These are phyloP conservation scores for Eucriotettix oculatus DNA, from an alignment of 2,888 invertebrate species.

Conservation along the genomic window DNA sequence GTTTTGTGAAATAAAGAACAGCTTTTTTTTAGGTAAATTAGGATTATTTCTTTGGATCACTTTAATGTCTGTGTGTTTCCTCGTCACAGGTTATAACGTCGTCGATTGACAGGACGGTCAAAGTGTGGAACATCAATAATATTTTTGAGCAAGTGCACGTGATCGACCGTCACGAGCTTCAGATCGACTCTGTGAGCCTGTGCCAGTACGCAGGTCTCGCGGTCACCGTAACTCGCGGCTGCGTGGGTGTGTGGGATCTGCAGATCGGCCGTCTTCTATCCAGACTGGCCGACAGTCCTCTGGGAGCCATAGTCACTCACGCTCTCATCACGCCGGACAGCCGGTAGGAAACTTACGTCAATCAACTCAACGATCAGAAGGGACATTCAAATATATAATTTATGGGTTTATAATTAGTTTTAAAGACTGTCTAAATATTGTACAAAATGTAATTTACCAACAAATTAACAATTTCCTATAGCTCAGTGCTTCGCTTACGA, in stretches of 20 bases:
- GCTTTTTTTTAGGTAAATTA: too few relatives aligned
- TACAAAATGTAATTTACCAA: too few relatives aligned
- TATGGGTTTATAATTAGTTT: too few relatives aligned
- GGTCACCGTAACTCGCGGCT: conserved; percentile 83
- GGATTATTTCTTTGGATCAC: too few relatives aligned
- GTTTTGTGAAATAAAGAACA: too few relatives aligned
- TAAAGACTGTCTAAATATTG: too few relatives aligned
- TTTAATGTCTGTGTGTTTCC: background rate
- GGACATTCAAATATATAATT: too few relatives aligned
- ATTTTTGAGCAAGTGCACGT: conserved; percentile 95
- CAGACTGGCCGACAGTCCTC: conserved; percentile 76
- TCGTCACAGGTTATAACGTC: conserved; percentile 69
- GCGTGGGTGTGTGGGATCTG: conserved; percentile 90
- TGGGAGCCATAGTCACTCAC: conserved; percentile 88
- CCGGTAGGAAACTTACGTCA: conserved; percentile 26
- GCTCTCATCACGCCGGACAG: conserved; percentile 77
- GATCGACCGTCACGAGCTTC: conserved; percentile 86
- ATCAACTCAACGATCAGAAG: too few relatives aligned
- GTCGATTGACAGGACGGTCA: conserved; percentile 92
- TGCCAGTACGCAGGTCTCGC: conserved; percentile 35
- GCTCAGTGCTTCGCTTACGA: too few relatives aligned
- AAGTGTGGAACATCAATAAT: conserved; percentile 98
- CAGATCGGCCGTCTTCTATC: conserved; percentile 68
- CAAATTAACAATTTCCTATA: too few relatives aligned
- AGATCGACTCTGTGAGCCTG: conserved; percentile 75